Evolutionary conservation across 2,113 vertebrate genomes (phyloP), one percentile per base, ranked within the genome.

Genomic region (Corythoichthys intestinalis): DNA sequence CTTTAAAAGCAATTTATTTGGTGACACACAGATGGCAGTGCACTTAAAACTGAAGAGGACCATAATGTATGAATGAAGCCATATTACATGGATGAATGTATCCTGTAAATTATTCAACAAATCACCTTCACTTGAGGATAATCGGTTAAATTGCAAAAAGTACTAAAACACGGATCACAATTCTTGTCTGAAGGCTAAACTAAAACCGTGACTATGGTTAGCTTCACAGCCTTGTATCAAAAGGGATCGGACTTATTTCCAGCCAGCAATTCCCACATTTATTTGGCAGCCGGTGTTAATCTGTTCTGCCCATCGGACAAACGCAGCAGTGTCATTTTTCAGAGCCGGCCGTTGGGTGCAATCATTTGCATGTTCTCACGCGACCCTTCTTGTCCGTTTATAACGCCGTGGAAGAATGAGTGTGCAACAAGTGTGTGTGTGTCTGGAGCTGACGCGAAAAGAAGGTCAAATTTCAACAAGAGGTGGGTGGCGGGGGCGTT

Each of bases 351-450:
- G n/a, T 35, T 65, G 58, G 69, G 17, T 20, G 72, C 66, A 52
- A 15, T 44, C 35, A 86, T 81, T 83, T 52, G 65, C 74, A 84
- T 78, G 73, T 84, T 81, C 77, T 82, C 74, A 81, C 72, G 73
- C 74, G 17, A 48, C 65, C 80, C 65, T 76, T 47, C n/a, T 5
- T 63, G 54, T 71, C 48, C 58, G 69, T 49, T 58, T 58, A 15
- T 59, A 59, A 38, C 35, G 35, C 13, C 12, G 6, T 1, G 53
- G 7, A 8, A 17, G 7, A 57, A 20, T 13, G 54, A 57, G 54
- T 35, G 54, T 57, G 54, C 9, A 35, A 28, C 12, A 8, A 11
- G 56, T 37, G 56, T 58, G 56, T 35, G 34, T 58, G 57, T 15
- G 34, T 35, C 3, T 57, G 11, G 35, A 12, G 2, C 10, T 14